Base-by-base conservation (phyloP, 2,113 vertebrate genomes). In the Silurus meridionalis region DNA sequence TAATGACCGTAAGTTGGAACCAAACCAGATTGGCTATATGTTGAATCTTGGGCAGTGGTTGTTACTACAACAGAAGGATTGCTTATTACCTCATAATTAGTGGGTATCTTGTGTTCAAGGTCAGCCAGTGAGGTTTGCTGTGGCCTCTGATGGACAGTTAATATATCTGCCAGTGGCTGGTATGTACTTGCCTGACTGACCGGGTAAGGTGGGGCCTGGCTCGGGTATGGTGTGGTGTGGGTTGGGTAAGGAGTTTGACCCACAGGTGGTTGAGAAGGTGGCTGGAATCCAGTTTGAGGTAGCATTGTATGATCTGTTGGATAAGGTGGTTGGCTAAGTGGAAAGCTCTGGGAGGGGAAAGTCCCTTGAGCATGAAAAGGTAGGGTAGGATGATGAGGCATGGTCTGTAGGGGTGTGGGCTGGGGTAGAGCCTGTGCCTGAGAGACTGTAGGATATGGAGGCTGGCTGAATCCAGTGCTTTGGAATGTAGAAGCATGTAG, bases 21-120 rank as follows among this genome's bases (percentile, higher is more conserved):
- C 89, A 90, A 88, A 89, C 93, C 91, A 78, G 94, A 87, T 53
- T 90, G 89, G 48, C 84, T 94, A 88, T 95, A 95, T 46, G 72
- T 77, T 83, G 92, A 93, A 0, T 98, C 97, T 6, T 97, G 95
- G 5, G 94, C 84, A 0, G 95, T 92, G 1, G 97, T 96, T 52
- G 97, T 95, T 87, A 97, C 94, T 87, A 95, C 93, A 28, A 95
- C 94, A 0, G 94, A 94, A 17, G 97, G 95, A 21, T 95, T 94
- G 75, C 95, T 89, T 0, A 99, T 96, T 53, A 97, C 96, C 91
- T 99, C 98, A 3, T 99, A 99, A 93, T 98, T 98, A 84, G 97
- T 98, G 83, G 97, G 95, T 82, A 98, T 96, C 90, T 98, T 99
- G 91, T 99, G 98, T 91, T 99, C 98, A 86, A 99, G 92, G 90